phyloP scores from a whole-genome alignment of 2,113 vertebrate species.

The Ascaphus truei region DNA sequence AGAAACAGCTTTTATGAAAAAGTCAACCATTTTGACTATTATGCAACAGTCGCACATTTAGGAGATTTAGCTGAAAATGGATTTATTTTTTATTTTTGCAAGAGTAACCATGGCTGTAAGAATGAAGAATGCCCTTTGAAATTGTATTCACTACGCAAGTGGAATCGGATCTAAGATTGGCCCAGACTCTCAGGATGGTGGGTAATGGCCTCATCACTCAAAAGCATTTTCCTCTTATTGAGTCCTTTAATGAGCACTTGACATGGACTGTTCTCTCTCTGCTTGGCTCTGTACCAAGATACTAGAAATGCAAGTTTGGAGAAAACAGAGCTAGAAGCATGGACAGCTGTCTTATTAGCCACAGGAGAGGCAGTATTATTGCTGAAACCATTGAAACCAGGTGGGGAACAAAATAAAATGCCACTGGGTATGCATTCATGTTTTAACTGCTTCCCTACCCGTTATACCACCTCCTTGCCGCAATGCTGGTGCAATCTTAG shows the following conservation, averaged over 20 bases:
- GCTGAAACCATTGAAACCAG: not conserved
- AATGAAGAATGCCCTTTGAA: slow-evolving; percentile 1
- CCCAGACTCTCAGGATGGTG: slow-evolving; percentile 25
- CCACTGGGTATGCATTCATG: not conserved
- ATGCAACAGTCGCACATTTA: not conserved
- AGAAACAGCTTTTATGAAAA: no score
- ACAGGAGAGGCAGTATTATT: not conserved
- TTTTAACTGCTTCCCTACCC: not conserved
- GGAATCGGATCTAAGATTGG: not conserved
- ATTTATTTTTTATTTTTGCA: not conserved
- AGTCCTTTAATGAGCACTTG: slow-evolving; percentile 33
- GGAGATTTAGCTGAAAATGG: not conserved
- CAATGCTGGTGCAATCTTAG: not conserved
- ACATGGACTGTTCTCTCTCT: slow-evolving; percentile 15
- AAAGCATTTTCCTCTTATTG: slow-evolving; percentile 24
- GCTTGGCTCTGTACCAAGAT: slow-evolving; percentile 17
- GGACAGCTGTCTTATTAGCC: slow-evolving; percentile 24
- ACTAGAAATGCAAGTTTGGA: slow-evolving; percentile 10
- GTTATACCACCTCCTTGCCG: no score
- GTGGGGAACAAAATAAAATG: not conserved
- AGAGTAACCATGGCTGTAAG: not conserved
- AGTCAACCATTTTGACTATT: no score
- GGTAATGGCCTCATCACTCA: slow-evolving; percentile 28
- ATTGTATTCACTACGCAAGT: slow-evolving; percentile 3
- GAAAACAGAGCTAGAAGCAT: slow-evolving; percentile 6